Base-by-base conservation (phyloP, 2,797 vertebrate genomes). In the Rhincodon typus region DNA sequence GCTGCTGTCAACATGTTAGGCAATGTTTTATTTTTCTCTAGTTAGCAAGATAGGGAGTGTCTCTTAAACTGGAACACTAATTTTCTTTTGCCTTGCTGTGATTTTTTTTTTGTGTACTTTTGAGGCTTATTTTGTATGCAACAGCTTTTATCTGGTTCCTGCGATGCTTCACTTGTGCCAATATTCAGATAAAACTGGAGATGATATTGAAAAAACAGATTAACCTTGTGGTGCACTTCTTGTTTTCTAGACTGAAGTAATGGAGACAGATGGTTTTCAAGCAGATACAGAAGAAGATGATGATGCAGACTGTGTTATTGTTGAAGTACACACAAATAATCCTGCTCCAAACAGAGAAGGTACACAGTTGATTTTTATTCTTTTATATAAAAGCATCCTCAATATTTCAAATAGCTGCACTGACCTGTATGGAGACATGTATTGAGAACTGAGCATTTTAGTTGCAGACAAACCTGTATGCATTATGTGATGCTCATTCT, bases 241-340 rank as follows among this genome's bases (percentile, higher is more conserved):
- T 94, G 96, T 96, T 2, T 62, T 94, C 70, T 94, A 97, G 99
- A 97, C 96, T 17, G 98, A 98, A 96, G 96, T 96, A 6, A 97
- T 96, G 67, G 98, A 99, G 96, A 97, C 98, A 8, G 99, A 99
- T 0, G 99, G 99, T 69, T 99, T 99, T 96, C 99, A 99, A 96
- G 99, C 98, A 1, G 99, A 99, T 97, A 99, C 98, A 0, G 99
- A 99, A 97, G 99, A 99, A 4, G 99, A 99, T 0, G 98, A 99
- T 0, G 98, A 99, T 4, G 88, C 96, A 0, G 98, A 99, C 96
- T 99, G 99, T 96, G 94, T 98, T 96, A 97, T 99, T 62, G 94
- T 99, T 96, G 97, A 97, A 5, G 17, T 97, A 38, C 96, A 97
- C 12, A 96, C 97, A 42, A 95, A 97, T 91, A 97, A 96, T 15